Evolutionary conservation across 2,797 vertebrate genomes (phyloP), one percentile per base, ranked within the genome.

Genomic region (Crocidura indochinensis): DNA sequence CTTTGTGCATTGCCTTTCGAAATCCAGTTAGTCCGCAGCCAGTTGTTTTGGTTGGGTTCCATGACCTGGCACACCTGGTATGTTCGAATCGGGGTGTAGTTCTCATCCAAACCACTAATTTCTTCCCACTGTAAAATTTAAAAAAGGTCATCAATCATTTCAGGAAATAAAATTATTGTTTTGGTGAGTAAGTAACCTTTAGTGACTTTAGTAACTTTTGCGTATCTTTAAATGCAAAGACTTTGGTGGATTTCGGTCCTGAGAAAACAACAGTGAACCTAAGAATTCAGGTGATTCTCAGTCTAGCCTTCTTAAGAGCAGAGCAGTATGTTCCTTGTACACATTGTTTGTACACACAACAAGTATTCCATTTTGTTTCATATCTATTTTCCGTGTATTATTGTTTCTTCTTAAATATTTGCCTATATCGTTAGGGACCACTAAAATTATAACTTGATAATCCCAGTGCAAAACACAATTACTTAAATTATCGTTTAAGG

Each of bases 21-120:
- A 97, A 99, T 99, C 99, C 99, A 99, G 99, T 99, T 99, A 99
- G 99, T 99, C 99, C 99, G 98, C 97, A 99, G 99, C 99, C 99
- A 99, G 98, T 99, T 99, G 97, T 99, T 99, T 97, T 99, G 99
- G 98, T 99, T 99, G 98, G 99, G 99, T 97, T 99, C 99, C 99
- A 99, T 99, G 96, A 99, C 99, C 98, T 99, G 99, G 98, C 99
- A 99, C 96, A 99, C 99, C 98, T 99, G 99, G 98, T 99, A 99
- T 8, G 99, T 99, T 98, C 99, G 98, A 93, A 99, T 99, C 81
- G 99, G 99, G 38, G 99, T 99, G 95, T 99, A 99, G 98, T 99
- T 99, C 98, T 99, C 99, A 97, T 99, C 99, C 98, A 99, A 97
- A 97, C 99, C 99, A 93, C 99, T 99, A 98, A 99, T 99, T 98